Conservation (phyloP, 2,797 vertebrate genomes). For the Cuniculus paca region DNA sequence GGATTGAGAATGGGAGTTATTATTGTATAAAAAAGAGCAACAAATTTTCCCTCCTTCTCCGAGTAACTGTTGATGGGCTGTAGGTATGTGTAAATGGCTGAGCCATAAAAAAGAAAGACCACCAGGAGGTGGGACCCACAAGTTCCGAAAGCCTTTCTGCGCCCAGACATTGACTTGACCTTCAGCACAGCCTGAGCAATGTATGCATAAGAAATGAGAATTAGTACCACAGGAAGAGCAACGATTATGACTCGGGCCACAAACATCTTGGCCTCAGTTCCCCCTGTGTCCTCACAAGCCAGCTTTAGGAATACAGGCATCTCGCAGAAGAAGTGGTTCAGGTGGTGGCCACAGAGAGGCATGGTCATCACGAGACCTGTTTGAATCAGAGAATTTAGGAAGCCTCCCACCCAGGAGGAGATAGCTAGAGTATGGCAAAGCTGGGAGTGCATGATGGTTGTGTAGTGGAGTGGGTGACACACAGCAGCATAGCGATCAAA, state of each 20-base stretch:
- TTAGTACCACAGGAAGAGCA: slow-evolving; percentile 56
- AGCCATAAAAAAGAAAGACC: slow-evolving; percentile 71
- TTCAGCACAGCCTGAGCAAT: slow-evolving; percentile 60
- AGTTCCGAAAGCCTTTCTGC: slow-evolving; percentile 70
- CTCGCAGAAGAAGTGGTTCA: slow-evolving; percentile 77
- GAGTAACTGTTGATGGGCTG: slow-evolving; percentile 47
- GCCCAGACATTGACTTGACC: slow-evolving; percentile 55
- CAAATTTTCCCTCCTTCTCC: slow-evolving; percentile 49
- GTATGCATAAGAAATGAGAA: slow-evolving; percentile 67
- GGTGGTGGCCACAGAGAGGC: slow-evolving; percentile 62
- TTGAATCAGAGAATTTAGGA: slow-evolving; percentile 62
- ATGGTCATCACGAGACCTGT: slow-evolving; percentile 49
- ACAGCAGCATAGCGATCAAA: slow-evolving; percentile 72
- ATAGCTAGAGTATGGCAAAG: slow-evolving; percentile 48
- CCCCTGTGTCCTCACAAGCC: slow-evolving; percentile 61
- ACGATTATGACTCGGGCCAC: slow-evolving; percentile 12
- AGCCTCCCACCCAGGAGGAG: slow-evolving; percentile 52
- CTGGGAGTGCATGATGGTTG: slow-evolving; percentile 31
- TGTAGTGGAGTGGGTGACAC: slow-evolving; percentile 69
- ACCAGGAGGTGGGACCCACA: slow-evolving; percentile 74
- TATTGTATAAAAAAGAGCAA: slow-evolving; percentile 71
- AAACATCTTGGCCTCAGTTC: slow-evolving; percentile 69
- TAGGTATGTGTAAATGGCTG: slow-evolving; percentile 63
- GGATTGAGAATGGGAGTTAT: slow-evolving; percentile 71
- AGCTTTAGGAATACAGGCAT: slow-evolving; percentile 65